Evolutionary conservation across 23 tunicate genomes (phyloP), one percentile per base, ranked within the genome.

Genomic region (Phallusia fumigata): DNA sequence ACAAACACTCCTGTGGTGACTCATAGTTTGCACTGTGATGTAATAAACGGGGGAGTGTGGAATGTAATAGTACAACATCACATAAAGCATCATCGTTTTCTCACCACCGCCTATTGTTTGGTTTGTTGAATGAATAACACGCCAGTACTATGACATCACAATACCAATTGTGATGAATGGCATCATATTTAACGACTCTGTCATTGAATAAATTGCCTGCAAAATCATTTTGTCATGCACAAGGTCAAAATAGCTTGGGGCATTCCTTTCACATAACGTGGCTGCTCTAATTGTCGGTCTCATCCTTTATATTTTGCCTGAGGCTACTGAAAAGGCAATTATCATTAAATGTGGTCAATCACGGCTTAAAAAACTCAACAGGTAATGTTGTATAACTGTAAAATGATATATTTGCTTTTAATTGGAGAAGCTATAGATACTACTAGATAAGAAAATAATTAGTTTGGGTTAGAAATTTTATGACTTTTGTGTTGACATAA

Each of bases 151-250:
- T 58, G 11, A 58, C 11, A 58, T 58, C 69, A 58, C 69, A 58
- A 22, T 58, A 16, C 69, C 69, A 58, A 58, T 58, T 58, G 69
- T 58, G 69, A 58, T 58, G 69, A 6, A 58, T 58, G 28, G 69
- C 69, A 22, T 58, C 13, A 40, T 58, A 58, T 58, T 58, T 58
- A 58, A 58, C 13, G 69, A 24, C 69, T 24, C 69, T 21, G 28
- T 24, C 69, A 58, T 58, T 58, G 69, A 58, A 58, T 58, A 58
- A 58, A 58, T 58, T 58, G 69, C 15, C 69, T 58, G 13, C 69
- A 58, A 58, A 58, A 58, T 58, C 69, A 58, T 58, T 58, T 22
- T 58, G 69, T 58, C 69, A 58, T 24, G 28, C 26, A 24, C 15
- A 6, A 58, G 28, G 11, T 58, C 16, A 58, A 58, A 58, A 58